Conservation (phyloP, 2,888 invertebrate genomes). For the Drosophila vallismaia region DNA sequence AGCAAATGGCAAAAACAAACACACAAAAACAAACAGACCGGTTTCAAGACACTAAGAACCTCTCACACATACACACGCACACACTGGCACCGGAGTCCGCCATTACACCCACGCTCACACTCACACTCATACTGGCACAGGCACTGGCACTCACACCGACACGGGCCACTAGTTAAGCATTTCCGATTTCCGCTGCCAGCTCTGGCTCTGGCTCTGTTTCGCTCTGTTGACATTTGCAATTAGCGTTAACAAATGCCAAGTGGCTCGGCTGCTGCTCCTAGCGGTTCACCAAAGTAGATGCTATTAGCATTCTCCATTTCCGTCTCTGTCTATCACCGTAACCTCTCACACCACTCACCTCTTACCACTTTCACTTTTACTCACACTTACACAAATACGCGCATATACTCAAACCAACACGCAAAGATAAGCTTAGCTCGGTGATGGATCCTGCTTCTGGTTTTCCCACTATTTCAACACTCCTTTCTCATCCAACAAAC, state of each 20-base stretch:
- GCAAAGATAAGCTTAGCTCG: slow-evolving; percentile 52
- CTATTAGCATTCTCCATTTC: slow-evolving; percentile 67
- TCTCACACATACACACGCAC: slow-evolving; percentile 34
- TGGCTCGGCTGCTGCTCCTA: slow-evolving; percentile 51
- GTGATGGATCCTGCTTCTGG: slow-evolving; percentile 59
- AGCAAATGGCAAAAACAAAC: slow-evolving; percentile 42
- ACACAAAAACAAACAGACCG: slow-evolving; percentile 27
- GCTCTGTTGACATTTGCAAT: slow-evolving; percentile 76
- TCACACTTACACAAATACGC: slow-evolving; percentile 20
- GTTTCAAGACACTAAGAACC: slow-evolving; percentile 28
- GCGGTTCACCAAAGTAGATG: slow-evolving; percentile 65
- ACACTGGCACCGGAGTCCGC: slow-evolving; percentile 13
- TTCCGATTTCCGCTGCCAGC: slow-evolving; percentile 72
- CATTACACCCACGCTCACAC: slow-evolving; percentile 13
- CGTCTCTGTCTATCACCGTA: slow-evolving; percentile 21
- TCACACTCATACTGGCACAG: slow-evolving; percentile 12
- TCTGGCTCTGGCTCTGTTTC: slow-evolving; percentile 50
- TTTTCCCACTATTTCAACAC: slow-evolving; percentile 22
- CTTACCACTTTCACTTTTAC: slow-evolving; percentile 23
- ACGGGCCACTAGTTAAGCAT: slow-evolving; percentile 72
- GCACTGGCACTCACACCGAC: slow-evolving; percentile 37
- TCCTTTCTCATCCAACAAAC: slow-evolving; percentile 37
- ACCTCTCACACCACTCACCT: slow-evolving; percentile 14
- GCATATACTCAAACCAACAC: slow-evolving; percentile 39
- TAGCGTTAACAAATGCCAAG: slow-evolving; percentile 78